Evolutionary conservation across 1,140 invertebrate species (phyloP).

Genomic region (Tetraneura akinire): DNA sequence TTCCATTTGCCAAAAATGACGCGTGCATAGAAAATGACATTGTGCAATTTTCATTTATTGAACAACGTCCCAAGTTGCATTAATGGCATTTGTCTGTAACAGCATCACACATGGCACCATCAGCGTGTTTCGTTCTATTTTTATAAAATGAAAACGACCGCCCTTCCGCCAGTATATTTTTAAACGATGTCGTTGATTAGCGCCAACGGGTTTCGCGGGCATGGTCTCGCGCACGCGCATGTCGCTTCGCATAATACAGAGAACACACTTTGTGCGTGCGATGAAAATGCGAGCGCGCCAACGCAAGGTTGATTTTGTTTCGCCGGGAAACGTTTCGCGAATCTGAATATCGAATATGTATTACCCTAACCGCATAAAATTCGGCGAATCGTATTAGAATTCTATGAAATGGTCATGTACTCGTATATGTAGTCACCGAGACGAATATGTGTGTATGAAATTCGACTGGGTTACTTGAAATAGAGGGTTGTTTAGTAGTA

Average conservation of each 20-base stretch:
- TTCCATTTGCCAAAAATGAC: too few species aligned
- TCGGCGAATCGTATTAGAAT: too few species aligned
- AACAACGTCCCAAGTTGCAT: constrained; percentile 21
- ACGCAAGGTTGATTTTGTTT: constrained; percentile 18
- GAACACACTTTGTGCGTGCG: background rate
- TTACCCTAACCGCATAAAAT: too few species aligned
- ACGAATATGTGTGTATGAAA: too few species aligned
- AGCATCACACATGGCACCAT: background rate
- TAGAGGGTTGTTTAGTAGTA: background rate
- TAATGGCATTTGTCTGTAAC: background rate
- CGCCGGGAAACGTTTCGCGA: background rate
- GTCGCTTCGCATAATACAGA: background rate
- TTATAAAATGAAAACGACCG: background rate
- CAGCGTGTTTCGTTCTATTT: constrained; percentile 17
- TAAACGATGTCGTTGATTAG: background rate
- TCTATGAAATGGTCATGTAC: too few species aligned
- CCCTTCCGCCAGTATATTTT: constrained; percentile 18
- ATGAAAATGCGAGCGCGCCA: background rate
- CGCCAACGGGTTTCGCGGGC: constrained; percentile 23
- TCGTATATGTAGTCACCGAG: background rate
- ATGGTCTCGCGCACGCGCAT: too few species aligned
- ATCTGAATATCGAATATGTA: background rate
- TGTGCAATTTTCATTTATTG: constrained; percentile 17
- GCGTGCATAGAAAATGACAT: too few species aligned
- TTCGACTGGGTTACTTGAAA: background rate